Base-by-base conservation (phyloP, 2,113 vertebrate genomes). In the Cinclus mexicanus region DNA sequence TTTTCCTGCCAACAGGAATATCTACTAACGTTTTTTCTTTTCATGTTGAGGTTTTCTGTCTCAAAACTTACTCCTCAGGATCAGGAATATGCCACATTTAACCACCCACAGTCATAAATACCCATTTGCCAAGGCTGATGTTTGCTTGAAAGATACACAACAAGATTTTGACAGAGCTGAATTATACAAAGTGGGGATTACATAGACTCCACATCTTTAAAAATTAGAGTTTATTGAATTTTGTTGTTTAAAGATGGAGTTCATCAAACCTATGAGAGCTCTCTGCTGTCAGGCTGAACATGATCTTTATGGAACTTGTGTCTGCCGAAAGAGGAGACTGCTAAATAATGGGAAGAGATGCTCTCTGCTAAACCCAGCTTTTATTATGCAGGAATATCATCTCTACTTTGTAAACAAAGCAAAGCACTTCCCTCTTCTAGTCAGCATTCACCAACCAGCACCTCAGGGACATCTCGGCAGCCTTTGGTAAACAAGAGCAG, bases 1-100 rank as follows among this genome's bases (percentile, higher is more conserved):
- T 89, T 92, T 94, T 84, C 84, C 82, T 80, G 91, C 94, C 94
- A 94, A 25, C 3, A 80, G 92, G 84, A 91, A 94, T 87, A 85
- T 83, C 86, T 75, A 78, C 84, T 35, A 68, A 77, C 28, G 22
- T 29, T 64, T 84, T 84, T 80, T 89, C 65, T 74, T 83, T 23
- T 6, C 53, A 59, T 76, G 8, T 55, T 86, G 31, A 11, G 23
- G 8, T 57, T 76, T 80, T 86, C 52, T 53, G 13, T 68, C 78
- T 92, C 65, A 76, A 84, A 79, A 65, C 35, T 26, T 75, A 46
- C 9, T 95, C 61, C 70, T 91, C 60, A 33, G 57, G 12, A 91
- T 76, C 47, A 90, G 37, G 49, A 68, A 72, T 22, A 18, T 4
- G n/a, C 31, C 41, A 56, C 46, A 18, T 93, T 81, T 65, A 92